Evolutionary conservation across 2,888 invertebrate species (phyloP).

Genomic region (Odontothrips loti): DNA sequence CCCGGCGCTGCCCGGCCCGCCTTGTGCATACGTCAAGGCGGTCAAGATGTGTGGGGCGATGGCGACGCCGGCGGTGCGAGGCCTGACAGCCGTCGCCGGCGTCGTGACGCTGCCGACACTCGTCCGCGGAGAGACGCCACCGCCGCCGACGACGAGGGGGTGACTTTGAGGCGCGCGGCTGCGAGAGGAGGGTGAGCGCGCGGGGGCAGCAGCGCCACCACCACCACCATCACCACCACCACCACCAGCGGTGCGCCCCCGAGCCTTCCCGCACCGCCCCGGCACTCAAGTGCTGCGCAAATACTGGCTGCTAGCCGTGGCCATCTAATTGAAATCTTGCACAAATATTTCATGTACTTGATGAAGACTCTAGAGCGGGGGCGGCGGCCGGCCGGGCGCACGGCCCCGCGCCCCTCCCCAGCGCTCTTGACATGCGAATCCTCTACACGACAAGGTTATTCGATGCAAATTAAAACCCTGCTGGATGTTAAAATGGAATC

Average conservation of each 20-base stretch:
- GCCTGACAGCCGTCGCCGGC: not conserved
- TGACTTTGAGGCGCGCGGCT: not conserved
- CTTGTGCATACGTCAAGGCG: no score
- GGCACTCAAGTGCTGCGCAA: not conserved
- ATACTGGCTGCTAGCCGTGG: not conserved
- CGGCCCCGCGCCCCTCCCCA: no score
- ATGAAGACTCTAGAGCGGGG: not conserved
- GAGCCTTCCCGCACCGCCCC: not conserved
- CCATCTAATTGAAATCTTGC: constrained; percentile 25
- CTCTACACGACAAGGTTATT: constrained; percentile 10
- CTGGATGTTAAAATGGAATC: not conserved
- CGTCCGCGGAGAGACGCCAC: not conserved
- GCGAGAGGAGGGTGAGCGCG: not conserved
- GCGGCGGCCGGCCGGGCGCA: not conserved
- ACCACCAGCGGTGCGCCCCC: not conserved
- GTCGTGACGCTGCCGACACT: not conserved
- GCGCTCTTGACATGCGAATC: not conserved
- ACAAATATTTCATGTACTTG: constrained; percentile 23
- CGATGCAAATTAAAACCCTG: constrained; percentile 16
- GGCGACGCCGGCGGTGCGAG: no score
- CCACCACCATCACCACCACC: not conserved
- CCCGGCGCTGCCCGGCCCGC: no score
- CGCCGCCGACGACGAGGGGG: not conserved
- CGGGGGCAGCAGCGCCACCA: not conserved
- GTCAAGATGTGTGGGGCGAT: no score